Evolutionary conservation across 2,113 vertebrate genomes (phyloP).

Genomic region (Aphelocoma coerulescens): DNA sequence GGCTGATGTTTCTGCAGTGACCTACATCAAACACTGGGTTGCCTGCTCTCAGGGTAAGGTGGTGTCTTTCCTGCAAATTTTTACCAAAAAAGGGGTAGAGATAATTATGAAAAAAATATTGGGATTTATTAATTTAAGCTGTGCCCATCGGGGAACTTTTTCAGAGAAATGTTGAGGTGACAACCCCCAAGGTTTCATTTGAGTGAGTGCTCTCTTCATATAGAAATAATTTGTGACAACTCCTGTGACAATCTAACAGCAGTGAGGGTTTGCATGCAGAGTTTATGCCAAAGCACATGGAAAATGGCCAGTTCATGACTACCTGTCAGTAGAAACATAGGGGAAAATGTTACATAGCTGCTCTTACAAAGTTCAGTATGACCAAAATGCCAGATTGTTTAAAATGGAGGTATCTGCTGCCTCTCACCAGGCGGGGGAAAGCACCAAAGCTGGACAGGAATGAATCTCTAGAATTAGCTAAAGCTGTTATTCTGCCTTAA

Average conservation of each 20-base stretch:
- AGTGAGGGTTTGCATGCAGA: background rate
- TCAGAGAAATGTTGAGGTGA: background rate
- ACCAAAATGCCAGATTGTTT: background rate
- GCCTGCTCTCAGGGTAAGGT: background rate
- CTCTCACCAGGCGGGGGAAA: background rate
- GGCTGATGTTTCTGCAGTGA: background rate
- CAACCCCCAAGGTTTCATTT: background rate
- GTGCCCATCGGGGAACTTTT: background rate
- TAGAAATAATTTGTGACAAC: background rate
- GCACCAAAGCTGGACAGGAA: background rate
- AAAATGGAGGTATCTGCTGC: background rate
- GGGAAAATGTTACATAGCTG: background rate
- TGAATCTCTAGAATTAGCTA: background rate
- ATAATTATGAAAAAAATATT: background rate
- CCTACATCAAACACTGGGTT: rapidly evolving
- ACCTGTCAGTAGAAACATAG: background rate
- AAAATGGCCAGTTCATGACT: background rate
- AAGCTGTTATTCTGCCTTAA: background rate
- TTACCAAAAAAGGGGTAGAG: background rate
- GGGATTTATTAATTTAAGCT: background rate
- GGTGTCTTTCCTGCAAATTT: background rate
- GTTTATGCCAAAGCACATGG: background rate
- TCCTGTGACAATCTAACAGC: background rate
- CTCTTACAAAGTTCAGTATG: background rate
- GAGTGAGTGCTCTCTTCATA: background rate